Evolutionary conservation across 2,888 invertebrate genomes (phyloP).

Genomic region (Orchestes rusci): DNA sequence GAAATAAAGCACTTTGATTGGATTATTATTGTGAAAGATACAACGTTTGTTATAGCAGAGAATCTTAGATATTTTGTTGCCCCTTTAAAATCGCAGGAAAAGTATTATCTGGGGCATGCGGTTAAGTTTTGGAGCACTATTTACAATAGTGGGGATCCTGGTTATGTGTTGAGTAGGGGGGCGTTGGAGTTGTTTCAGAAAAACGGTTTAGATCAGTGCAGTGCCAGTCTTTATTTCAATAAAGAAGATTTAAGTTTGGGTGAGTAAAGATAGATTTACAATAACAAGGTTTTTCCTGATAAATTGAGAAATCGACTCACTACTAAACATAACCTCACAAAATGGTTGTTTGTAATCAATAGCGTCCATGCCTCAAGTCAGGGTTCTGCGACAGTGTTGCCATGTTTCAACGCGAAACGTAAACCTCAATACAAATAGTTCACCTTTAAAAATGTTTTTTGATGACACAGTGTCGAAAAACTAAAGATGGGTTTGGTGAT

Average conservation of each 20-base stretch:
- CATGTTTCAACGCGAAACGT: no score
- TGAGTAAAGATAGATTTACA: constrained; percentile 24
- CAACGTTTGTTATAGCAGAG: constrained; percentile 50
- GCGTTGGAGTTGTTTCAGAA: constrained; percentile 41
- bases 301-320: neutral
- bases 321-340: neutral
- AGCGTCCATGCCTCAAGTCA: no score
- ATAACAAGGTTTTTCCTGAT: neutral
- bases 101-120: constrained; percentile 51
- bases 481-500: no score
- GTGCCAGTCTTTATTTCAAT: constrained; percentile 47
- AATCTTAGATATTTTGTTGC: constrained; percentile 49
- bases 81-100: constrained; percentile 41
- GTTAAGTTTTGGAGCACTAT: constrained; percentile 48
- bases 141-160: constrained; percentile 51
- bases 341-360: no score
- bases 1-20: constrained; percentile 41
- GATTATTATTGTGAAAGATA: constrained; percentile 50
- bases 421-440: no score
- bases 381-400: no score
- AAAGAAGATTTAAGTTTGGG: constrained; percentile 54
- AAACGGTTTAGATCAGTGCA: constrained; percentile 39
- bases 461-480: no score
- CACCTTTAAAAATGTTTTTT: no score
- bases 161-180: constrained; percentile 50